These are phyloP conservation scores for Alaudala cheleensis DNA, from an alignment of 2,113 vertebrate species.

Conservation along the genomic window DNA sequence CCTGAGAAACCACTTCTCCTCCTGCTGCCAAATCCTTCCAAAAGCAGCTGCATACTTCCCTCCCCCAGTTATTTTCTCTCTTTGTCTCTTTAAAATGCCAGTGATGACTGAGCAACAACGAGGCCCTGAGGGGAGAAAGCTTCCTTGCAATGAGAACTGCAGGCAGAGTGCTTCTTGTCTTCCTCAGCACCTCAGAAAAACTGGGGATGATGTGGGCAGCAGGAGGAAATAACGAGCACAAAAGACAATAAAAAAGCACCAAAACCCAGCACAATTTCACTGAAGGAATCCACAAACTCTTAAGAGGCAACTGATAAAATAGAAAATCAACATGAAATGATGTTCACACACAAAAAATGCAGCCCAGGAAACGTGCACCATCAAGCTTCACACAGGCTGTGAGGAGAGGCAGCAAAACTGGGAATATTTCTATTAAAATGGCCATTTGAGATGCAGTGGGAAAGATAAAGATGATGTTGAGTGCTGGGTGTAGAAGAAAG, in stretches of 20 bases:
- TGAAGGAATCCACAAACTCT: not conserved
- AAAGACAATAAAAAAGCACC: not conserved
- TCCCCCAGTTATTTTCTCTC: not conserved
- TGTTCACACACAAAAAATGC: accelerated
- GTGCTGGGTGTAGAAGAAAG: not conserved
- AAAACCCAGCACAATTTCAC: not conserved
- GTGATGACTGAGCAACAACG: not conserved
- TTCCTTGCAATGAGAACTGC: accelerated
- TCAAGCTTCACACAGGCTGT: not conserved
- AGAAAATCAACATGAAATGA: not conserved
- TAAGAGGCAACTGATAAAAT: accelerated
- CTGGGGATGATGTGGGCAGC: not conserved
- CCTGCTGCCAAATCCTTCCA: not conserved
- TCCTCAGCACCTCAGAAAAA: not conserved
- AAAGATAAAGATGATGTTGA: not conserved
- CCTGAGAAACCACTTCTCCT: not conserved
- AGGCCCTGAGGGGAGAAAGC: not conserved
- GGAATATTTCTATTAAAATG: not conserved
- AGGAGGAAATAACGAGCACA: not conserved
- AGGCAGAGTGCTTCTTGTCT: not conserved
- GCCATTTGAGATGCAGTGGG: not conserved
- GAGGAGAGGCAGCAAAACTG: not conserved
- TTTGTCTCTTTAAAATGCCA: not conserved
- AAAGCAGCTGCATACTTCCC: not conserved
- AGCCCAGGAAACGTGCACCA: not conserved